These are phyloP conservation scores for Ischnus inquisitorius DNA, from an alignment of 2,888 invertebrate species.

Conservation along the genomic window DNA sequence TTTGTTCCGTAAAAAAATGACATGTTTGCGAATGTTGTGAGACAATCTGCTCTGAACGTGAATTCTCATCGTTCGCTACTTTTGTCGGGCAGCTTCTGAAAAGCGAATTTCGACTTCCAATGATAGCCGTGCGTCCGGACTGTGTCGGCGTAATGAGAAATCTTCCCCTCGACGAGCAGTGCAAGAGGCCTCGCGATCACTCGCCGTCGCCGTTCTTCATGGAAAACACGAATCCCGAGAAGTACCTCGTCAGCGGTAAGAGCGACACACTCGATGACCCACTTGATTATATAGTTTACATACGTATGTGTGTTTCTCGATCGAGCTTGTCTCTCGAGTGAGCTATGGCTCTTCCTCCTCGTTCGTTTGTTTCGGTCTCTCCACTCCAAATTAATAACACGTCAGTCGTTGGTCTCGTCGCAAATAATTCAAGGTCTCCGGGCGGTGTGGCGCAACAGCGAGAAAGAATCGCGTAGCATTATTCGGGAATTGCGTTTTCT, in stretches of 20 bases:
- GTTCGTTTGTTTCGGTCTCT: slow-evolving; percentile 38
- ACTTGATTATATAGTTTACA: slow-evolving; percentile 34
- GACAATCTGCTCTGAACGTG: neutral
- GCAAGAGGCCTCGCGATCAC: slow-evolving; percentile 87
- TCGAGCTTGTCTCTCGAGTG: slow-evolving; percentile 7
- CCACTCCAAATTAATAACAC: slow-evolving; percentile 39
- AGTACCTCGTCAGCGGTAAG: slow-evolving; percentile 89
- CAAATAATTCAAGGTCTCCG: slow-evolving; percentile 41
- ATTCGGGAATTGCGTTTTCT: neutral
- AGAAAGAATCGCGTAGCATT: slow-evolving; percentile 24
- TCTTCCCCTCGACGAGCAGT: slow-evolving; percentile 88
- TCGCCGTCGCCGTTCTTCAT: slow-evolving; percentile 90
- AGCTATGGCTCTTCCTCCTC: neutral
- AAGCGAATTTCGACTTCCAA: slow-evolving; percentile 90
- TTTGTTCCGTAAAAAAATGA: neutral
- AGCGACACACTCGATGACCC: slow-evolving; percentile 43
- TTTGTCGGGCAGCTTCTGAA: slow-evolving; percentile 87
- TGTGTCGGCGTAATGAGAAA: slow-evolving; percentile 89
- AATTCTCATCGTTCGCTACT: neutral
- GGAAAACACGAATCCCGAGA: slow-evolving; percentile 88
- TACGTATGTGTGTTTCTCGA: slow-evolving; percentile 32
- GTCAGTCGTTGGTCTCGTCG: slow-evolving; percentile 28
- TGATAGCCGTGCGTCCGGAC: slow-evolving; percentile 90
- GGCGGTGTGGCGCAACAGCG: slow-evolving; percentile 4
- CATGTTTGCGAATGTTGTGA: neutral